These are phyloP conservation scores for Balaeniceps rex DNA, from an alignment of 2,113 vertebrate species.

Conservation along the genomic window DNA sequence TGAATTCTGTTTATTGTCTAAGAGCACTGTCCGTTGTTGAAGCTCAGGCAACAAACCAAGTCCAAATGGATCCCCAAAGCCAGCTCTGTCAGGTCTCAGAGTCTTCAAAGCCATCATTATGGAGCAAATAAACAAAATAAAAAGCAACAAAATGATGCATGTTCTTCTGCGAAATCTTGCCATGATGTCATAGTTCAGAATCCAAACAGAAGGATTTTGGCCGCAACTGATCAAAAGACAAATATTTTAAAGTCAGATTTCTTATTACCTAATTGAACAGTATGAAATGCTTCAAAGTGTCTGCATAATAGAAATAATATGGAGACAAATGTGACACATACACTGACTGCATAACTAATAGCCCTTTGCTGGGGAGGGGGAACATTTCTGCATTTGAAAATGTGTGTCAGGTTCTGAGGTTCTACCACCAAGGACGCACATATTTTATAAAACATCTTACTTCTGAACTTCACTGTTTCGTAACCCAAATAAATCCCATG, in stretches of 20 bases:
- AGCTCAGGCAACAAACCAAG: constrained; percentile 74
- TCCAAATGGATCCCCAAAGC: constrained; percentile 75
- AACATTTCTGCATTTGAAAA: not conserved
- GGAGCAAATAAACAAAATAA: constrained; percentile 84
- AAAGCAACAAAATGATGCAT: constrained; percentile 79
- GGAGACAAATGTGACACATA: not conserved
- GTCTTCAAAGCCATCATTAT: constrained; percentile 87
- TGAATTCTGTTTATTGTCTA: constrained; percentile 34
- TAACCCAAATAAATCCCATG: not conserved
- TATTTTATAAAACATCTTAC: not conserved
- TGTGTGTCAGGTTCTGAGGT: not conserved
- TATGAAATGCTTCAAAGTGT: not conserved
- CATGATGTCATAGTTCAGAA: constrained; percentile 85
- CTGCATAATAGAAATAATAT: not conserved
- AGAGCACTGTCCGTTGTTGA: constrained; percentile 46
- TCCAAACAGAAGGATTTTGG: constrained; percentile 38
- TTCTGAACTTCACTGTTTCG: not conserved
- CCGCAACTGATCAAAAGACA: constrained; percentile 63
- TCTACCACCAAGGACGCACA: not conserved
- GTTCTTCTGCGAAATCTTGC: constrained; percentile 89
- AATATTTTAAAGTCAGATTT: constrained; percentile 50
- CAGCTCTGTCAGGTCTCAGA: constrained; percentile 79
- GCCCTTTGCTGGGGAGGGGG: not conserved
- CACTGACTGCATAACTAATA: not conserved
- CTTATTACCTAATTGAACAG: not conserved